Conservation (phyloP, 2,888 invertebrate species). For the Oligia strigilis region DNA sequence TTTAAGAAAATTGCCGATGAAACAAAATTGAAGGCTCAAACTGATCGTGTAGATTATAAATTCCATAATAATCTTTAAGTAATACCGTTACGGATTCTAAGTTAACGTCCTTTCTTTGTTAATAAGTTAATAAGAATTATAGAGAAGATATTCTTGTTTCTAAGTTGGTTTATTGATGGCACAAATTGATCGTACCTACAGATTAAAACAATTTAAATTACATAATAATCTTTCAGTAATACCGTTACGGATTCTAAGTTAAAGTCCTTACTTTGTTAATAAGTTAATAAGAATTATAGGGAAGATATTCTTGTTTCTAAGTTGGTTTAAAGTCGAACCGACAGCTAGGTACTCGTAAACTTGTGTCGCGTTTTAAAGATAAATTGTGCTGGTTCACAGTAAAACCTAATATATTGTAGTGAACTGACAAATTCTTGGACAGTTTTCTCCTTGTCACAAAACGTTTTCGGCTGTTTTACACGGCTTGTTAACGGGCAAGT, state of each 20-base stretch:
- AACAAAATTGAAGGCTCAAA: slow-evolving; percentile 6
- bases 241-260: slow-evolving; percentile 10
- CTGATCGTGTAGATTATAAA: neutral
- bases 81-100: slow-evolving; percentile 11
- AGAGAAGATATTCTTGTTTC: slow-evolving; percentile 35
- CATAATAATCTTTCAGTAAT: slow-evolving; percentile 15
- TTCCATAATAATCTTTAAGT: slow-evolving; percentile 15
- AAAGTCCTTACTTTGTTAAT: slow-evolving; percentile 34
- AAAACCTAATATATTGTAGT: slow-evolving; percentile 48
- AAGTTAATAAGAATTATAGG: slow-evolving; percentile 46
- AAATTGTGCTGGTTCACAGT: slow-evolving; percentile 41
- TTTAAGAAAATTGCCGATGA: neutral
- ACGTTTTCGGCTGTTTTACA: slow-evolving; percentile 16
- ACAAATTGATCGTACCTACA: neutral
- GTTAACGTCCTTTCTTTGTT: slow-evolving; percentile 30
- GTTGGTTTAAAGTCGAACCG: slow-evolving; percentile 42
- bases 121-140: slow-evolving; percentile 50
- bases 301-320: slow-evolving; percentile 39
- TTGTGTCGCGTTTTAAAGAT: slow-evolving; percentile 46
- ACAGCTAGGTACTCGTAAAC: slow-evolving; percentile 22
- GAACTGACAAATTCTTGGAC: slow-evolving; percentile 40
- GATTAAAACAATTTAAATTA: slow-evolving; percentile 31
- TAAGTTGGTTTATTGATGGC: slow-evolving; percentile 25
- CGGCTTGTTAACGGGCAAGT: neutral
- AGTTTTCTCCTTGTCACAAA: slow-evolving; percentile 8